phyloP scores from a whole-genome alignment of 2,797 vertebrate species.

The Potorous gilbertii region DNA sequence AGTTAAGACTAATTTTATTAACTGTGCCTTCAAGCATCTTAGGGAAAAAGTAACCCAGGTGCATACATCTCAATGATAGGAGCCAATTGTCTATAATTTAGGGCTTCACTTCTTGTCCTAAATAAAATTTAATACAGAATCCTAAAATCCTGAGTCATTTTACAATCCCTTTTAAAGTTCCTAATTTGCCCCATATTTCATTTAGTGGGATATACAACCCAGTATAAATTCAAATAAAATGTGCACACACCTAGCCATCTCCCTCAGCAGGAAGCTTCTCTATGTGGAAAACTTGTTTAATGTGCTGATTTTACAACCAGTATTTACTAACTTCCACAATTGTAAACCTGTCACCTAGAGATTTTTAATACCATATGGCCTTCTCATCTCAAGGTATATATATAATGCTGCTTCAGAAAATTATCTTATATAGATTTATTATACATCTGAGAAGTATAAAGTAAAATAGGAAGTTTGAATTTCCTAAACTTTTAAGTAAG shows the following conservation, averaged over 20 bases:
- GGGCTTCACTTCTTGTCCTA: background rate
- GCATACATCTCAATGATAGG: background rate
- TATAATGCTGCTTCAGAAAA: background rate
- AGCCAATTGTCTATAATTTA: background rate
- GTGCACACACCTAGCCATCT: background rate
- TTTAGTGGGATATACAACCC: background rate
- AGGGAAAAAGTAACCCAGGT: background rate
- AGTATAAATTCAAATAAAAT: slow-evolving; percentile 3
- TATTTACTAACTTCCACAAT: background rate
- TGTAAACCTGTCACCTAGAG: background rate
- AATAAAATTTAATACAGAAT: background rate
- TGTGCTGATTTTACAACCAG: background rate
- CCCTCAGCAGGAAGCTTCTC: background rate
- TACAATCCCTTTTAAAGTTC: background rate
- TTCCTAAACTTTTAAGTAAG: background rate
- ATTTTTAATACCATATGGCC: background rate
- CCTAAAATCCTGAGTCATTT: background rate
- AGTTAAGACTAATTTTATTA: background rate
- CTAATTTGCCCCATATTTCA: background rate
- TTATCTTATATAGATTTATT: background rate
- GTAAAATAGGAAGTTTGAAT: background rate
- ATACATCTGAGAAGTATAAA: background rate
- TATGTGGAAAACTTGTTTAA: background rate
- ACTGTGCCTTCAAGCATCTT: background rate
- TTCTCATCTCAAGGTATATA: background rate